A percentile compares a stretch with the other conserved stretches of the same genome.
Evolutionary conservation across 2,113 vertebrate genomes (phyloP).

Genomic region (Indicator maculatus): DNA sequence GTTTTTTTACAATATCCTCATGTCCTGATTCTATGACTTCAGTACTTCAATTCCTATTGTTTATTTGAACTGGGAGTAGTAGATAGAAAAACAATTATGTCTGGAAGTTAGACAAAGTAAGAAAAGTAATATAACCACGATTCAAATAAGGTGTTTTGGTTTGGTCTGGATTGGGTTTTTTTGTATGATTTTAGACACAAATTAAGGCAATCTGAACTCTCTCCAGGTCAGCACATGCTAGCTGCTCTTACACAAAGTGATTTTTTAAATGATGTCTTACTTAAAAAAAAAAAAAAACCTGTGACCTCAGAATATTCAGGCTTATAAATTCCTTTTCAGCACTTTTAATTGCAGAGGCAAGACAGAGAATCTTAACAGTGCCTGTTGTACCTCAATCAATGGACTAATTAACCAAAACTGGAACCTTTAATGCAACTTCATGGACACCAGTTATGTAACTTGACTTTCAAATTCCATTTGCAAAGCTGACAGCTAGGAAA

Average conservation of each 20-base stretch:
- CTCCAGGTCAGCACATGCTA: background rate
- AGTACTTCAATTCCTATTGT: background rate
- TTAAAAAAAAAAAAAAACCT: background rate
- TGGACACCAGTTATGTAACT: background rate
- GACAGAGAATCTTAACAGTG: background rate
- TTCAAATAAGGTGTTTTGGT: background rate
- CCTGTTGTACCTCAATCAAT: background rate
- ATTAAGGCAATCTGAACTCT: background rate
- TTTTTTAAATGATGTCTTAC: background rate
- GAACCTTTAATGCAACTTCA: background rate
- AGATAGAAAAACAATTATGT: fast-evolving
- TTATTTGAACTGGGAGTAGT: background rate
- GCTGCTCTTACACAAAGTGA: background rate
- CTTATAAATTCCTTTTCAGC: background rate
- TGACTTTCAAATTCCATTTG: background rate
- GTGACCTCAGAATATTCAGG: background rate
- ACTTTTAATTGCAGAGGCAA: background rate
- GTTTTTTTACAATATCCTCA: background rate
- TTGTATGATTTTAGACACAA: background rate
- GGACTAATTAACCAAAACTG: slow-evolving; percentile 22
- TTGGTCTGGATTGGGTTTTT: background rate
- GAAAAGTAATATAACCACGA: background rate
- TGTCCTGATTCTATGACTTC: background rate
- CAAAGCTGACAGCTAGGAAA: background rate
- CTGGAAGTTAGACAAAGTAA: background rate